A percentile compares a stretch with the other conserved stretches of the same genome.
These are phyloP conservation scores for Xestia rhomboidea DNA, from an alignment of 2,888 invertebrate species.

Conservation along the genomic window DNA sequence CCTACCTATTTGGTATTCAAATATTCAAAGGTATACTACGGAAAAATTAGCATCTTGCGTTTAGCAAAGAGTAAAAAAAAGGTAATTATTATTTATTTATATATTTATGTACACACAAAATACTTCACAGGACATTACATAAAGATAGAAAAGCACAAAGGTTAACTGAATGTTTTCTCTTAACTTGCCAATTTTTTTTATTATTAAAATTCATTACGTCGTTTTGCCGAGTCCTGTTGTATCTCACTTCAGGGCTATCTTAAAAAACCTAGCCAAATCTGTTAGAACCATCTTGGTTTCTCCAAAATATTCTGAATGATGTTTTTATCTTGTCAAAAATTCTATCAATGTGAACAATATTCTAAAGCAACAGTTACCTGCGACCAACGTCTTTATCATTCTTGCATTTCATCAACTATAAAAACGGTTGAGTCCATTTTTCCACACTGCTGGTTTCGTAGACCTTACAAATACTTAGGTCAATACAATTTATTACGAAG, in stretches of 20 bases:
- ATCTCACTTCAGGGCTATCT: neutral
- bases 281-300: neutral
- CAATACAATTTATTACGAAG: constrained; percentile 18
- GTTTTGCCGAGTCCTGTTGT: neutral
- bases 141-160: no score
- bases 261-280: neutral
- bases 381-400: neutral
- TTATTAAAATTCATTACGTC: neutral
- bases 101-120: no score
- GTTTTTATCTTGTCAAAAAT: neutral
- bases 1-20: no score
- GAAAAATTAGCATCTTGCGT: no score
- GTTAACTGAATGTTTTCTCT: no score
- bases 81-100: no score
- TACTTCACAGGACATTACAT: no score
- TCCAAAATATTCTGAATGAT: neutral
- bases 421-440: constrained; percentile 19
- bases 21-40: no score
- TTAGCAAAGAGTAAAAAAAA: no score
- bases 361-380: neutral
- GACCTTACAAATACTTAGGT: neutral
- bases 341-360: neutral
- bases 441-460: neutral
- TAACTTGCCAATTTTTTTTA: no score
- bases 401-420: neutral